These are phyloP conservation scores for Telenomus remus DNA, from an alignment of 1,140 invertebrate species.

Conservation along the genomic window DNA sequence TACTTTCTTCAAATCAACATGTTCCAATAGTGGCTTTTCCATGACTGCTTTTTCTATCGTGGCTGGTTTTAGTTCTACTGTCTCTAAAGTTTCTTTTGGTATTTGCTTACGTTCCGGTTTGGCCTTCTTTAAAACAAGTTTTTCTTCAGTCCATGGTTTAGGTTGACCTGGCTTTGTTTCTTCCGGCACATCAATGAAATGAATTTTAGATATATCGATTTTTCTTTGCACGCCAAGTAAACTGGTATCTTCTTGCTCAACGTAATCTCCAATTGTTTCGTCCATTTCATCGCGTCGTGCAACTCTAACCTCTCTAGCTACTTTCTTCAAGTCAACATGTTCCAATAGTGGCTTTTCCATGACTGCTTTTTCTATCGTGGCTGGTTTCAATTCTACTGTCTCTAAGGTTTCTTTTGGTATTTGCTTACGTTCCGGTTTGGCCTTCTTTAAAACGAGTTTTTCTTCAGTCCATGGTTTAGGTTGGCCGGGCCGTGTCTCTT, in stretches of 20 bases:
- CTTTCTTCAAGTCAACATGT: constrained; percentile 58
- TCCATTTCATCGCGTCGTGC: constrained; percentile 50
- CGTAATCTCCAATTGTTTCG: constrained; percentile 73
- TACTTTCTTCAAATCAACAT: constrained; percentile 44
- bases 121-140: constrained; percentile 65
- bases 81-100: constrained; percentile 70
- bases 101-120: constrained; percentile 68
- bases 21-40: constrained; percentile 48
- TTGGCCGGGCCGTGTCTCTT: too few relatives aligned
- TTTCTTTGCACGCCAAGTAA: constrained; percentile 10
- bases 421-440: constrained; percentile 64
- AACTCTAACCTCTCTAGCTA: constrained; percentile 4
- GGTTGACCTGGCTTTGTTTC: constrained; percentile 10
- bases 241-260: constrained; percentile 71
- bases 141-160: constrained; percentile 73
- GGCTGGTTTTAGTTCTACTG: constrained; percentile 70
- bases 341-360: constrained; percentile 63
- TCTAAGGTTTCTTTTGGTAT: constrained; percentile 62
- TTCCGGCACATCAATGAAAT: constrained; percentile 22
- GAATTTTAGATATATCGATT: neutral
- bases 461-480: constrained; percentile 76
- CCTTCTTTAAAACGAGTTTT: constrained; percentile 65
- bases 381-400: constrained; percentile 75
- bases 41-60: constrained; percentile 61
- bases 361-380: constrained; percentile 65